Conservation (phyloP, 2,888 invertebrate genomes). For the Scaptomyza parva region DNA sequence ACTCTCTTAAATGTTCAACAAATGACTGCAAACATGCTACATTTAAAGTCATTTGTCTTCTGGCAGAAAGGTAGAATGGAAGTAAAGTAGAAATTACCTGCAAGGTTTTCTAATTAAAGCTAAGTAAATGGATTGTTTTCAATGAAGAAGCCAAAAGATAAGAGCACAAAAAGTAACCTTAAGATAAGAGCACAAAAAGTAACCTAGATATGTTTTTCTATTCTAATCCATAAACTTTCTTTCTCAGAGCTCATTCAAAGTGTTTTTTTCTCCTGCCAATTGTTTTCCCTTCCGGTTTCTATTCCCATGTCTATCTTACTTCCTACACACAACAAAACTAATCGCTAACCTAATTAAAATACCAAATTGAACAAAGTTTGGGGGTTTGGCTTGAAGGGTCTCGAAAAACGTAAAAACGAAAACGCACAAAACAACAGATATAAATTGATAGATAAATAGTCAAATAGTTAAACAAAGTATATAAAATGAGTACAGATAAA, state of each 20-base stretch:
- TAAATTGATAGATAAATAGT: conserved; percentile 48
- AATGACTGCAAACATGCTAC: conserved; percentile 49
- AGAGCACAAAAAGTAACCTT: no score
- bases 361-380: conserved; percentile 14
- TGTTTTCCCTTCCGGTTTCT: background rate
- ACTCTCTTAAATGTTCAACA: conserved; percentile 66
- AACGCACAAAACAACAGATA: conserved; percentile 53
- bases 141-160: no score
- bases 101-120: background rate
- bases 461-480: conserved; percentile 31
- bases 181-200: background rate
- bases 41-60: conserved; percentile 55
- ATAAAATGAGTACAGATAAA: conserved; percentile 42
- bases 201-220: background rate
- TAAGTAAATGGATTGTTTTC: background rate
- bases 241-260: conserved; percentile 44
- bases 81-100: background rate
- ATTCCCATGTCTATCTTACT: background rate
- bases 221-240: background rate
- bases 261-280: conserved; percentile 26
- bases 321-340: conserved; percentile 12
- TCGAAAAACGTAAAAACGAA: conserved; percentile 9
- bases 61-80: background rate
- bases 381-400: background rate
- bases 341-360: conserved; percentile 27